Percentiles rank a stretch among this genome's conserved stretches.
phyloP scores from a whole-genome alignment of 30 jellyfish, hydroid and myxozoan species.

The Aurelia sp. region DNA sequence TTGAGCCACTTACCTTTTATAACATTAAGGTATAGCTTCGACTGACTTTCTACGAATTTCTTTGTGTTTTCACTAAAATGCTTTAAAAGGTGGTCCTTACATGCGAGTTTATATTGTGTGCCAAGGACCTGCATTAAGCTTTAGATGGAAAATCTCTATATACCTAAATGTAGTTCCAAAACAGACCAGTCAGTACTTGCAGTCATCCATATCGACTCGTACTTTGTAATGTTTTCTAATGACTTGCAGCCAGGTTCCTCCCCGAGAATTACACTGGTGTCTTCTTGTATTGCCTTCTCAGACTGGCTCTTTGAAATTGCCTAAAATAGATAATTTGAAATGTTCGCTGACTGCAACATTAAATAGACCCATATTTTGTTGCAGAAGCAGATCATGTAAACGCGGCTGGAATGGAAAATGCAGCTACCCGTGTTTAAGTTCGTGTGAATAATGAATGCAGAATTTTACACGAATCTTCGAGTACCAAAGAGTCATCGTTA shows the following conservation, averaged over 20 bases:
- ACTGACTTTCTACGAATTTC: background rate
- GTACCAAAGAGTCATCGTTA: too few species aligned
- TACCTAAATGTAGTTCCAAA: constrained; percentile 91
- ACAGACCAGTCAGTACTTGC: constrained; percentile 98
- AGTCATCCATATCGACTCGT: constrained; percentile 96
- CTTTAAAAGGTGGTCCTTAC: background rate
- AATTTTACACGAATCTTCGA: too few species aligned
- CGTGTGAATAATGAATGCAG: too few species aligned
- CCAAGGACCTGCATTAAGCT: background rate
- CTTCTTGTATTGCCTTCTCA: constrained; percentile 77
- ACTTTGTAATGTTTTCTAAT: constrained; percentile 88
- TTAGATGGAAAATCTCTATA: background rate
- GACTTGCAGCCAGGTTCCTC: constrained; percentile 98
- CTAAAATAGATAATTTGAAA: constrained; percentile 17
- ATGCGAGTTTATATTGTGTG: background rate
- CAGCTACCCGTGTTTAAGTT: too few species aligned
- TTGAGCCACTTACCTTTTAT: too few species aligned
- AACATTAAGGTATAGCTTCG: too few species aligned
- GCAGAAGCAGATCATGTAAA: too few species aligned
- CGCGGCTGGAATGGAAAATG: too few species aligned
- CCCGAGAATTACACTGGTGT: constrained; percentile 91
- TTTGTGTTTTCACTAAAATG: background rate
- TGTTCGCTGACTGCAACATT: too few species aligned
- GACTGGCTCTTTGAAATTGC: constrained; percentile 80
- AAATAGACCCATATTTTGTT: too few species aligned